Evolutionary conservation across 2,113 vertebrate species (phyloP).

Genomic region (Ciconia stormi): DNA sequence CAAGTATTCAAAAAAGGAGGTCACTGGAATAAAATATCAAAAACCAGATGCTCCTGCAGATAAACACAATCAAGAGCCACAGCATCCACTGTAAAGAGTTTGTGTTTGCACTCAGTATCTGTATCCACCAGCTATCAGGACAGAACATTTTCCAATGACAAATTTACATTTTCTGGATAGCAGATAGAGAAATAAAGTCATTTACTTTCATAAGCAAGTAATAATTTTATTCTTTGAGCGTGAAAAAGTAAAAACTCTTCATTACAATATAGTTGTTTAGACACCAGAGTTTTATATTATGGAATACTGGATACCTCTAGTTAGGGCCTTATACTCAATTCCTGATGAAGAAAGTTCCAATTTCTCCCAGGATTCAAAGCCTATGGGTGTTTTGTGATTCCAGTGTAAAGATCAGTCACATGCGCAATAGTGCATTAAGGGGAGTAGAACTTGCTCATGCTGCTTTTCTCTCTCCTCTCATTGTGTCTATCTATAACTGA

Average conservation of each 20-base stretch:
- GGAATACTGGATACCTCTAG: not conserved
- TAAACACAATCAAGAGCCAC: not conserved
- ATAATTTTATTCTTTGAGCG: not conserved
- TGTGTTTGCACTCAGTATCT: not conserved
- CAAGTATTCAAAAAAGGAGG: not conserved
- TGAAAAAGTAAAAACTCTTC: not conserved
- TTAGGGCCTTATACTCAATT: not conserved
- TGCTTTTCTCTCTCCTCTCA: slow-evolving; percentile 12
- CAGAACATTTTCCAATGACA: not conserved
- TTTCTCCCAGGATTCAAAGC: not conserved
- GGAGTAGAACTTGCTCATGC: not conserved
- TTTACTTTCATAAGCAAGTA: not conserved
- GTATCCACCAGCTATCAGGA: not conserved
- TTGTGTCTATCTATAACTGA: not conserved
- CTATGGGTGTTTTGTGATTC: not conserved
- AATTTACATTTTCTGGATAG: not conserved
- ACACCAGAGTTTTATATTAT: not conserved
- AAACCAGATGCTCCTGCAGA: not conserved
- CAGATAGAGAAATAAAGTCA: not conserved
- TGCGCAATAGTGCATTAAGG: not conserved
- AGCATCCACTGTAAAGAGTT: not conserved
- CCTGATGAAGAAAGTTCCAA: not conserved
- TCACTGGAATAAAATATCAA: not conserved
- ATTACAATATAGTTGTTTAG: not conserved
- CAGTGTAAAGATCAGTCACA: not conserved